Conservation (phyloP, 2,888 invertebrate species). For the Leuctra nigra region DNA sequence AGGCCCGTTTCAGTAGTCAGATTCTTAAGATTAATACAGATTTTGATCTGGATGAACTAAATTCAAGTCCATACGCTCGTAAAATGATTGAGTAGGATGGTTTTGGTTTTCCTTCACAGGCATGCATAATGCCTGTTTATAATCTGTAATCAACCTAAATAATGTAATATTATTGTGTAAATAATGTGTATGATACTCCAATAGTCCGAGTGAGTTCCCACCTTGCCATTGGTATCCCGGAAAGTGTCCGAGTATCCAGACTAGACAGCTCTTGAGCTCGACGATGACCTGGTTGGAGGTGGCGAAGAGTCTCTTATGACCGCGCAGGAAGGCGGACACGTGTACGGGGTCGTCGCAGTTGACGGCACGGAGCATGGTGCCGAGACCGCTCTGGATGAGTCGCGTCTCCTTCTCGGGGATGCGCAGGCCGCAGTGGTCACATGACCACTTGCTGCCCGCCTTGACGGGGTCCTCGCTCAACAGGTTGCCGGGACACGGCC, state of each 20-base stretch:
- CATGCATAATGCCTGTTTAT: no score
- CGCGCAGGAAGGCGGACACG: constrained; percentile 49
- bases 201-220: no score
- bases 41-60: no score
- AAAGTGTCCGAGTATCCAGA: constrained; percentile 54
- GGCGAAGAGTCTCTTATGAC: constrained; percentile 51
- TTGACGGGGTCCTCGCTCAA: constrained; percentile 51
- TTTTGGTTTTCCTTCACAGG: no score
- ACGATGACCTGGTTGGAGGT: constrained; percentile 53
- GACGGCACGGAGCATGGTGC: constrained; percentile 43
- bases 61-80: no score
- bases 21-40: no score
- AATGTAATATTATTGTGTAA: no score
- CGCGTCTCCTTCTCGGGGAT: constrained; percentile 43
- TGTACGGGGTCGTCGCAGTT: constrained; percentile 45
- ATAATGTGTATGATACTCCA: no score
- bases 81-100: no score
- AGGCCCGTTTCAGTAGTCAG: no score
- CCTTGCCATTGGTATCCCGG: constrained; percentile 52
- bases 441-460: constrained; percentile 49
- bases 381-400: neutral
- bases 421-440: constrained; percentile 47
- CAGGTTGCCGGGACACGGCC: constrained; percentile 47
- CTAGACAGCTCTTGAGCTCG: constrained; percentile 55
- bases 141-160: no score